Evolutionary conservation across 1,140 invertebrate species (phyloP).

Genomic region (Neodiprion virginianus): DNA sequence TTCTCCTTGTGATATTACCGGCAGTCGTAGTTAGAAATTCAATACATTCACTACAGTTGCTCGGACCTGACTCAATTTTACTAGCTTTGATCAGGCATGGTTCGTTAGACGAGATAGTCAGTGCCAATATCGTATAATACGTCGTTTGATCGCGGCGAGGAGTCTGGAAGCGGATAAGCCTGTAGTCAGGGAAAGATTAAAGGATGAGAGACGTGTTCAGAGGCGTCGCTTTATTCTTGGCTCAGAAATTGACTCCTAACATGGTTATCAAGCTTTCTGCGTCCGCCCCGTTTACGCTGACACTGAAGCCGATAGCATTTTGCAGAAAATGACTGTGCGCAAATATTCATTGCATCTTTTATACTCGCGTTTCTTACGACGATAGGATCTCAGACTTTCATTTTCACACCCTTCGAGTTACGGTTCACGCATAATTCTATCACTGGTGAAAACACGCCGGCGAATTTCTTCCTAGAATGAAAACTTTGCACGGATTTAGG

Average conservation of each 20-base stretch:
- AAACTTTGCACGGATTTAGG: too few relatives aligned
- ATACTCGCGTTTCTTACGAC: conserved; percentile 14
- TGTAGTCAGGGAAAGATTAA: not conserved
- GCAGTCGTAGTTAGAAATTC: too few relatives aligned
- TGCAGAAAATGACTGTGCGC: not conserved
- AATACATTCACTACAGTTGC: too few relatives aligned
- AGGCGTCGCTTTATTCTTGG: conserved; percentile 40
- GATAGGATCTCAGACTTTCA: conserved; percentile 15
- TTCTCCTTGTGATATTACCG: too few relatives aligned
- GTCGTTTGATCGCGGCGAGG: not conserved
- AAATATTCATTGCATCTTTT: too few relatives aligned
- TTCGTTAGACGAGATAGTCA: too few relatives aligned
- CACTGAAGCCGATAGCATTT: not conserved
- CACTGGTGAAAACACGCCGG: too few relatives aligned
- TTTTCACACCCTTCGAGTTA: not conserved
- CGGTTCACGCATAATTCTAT: not conserved
- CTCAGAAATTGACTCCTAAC: conserved; percentile 49
- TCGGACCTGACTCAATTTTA: too few relatives aligned
- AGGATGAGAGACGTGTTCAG: conserved; percentile 19
- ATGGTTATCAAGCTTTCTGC: conserved; percentile 28
- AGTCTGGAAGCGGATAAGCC: not conserved
- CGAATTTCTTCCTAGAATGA: too few relatives aligned
- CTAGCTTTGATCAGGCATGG: too few relatives aligned
- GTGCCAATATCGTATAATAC: too few relatives aligned
- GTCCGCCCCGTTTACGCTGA: conserved; percentile 29